Evolutionary conservation across 2,888 invertebrate genomes (phyloP).

Genomic region (Herminia tarsipennalis): DNA sequence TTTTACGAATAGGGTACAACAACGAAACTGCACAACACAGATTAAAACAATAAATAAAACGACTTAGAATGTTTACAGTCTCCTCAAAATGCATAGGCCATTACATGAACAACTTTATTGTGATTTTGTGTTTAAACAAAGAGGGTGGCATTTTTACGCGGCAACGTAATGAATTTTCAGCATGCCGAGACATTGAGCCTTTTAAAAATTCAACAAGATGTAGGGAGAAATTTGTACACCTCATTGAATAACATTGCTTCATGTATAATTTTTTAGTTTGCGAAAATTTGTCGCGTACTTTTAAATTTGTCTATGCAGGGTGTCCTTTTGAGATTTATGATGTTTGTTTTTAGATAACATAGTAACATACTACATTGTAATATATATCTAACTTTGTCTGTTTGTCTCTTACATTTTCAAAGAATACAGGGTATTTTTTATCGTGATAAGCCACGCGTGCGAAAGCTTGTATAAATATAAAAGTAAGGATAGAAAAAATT

Average conservation of each 20-base stretch:
- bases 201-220: constrained; percentile 77
- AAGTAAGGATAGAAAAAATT: no score
- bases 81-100: constrained; percentile 76
- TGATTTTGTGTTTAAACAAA: constrained; percentile 83
- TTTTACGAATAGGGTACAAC: constrained; percentile 14
- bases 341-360: no score
- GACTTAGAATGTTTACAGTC: constrained; percentile 42
- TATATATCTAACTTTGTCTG: no score
- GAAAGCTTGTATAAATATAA: no score
- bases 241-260: constrained; percentile 83
- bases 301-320: no score
- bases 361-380: no score
- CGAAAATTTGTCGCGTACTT: constrained; percentile 54
- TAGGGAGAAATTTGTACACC: constrained; percentile 71
- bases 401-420: no score
- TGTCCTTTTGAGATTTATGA: no score
- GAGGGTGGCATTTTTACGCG: constrained; percentile 74
- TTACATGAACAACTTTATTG: constrained; percentile 79
- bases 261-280: constrained; percentile 77
- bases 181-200: constrained; percentile 64
- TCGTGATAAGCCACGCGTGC: no score
- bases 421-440: no score
- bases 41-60: constrained; percentile 65
- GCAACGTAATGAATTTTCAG: constrained; percentile 75
- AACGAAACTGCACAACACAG: constrained; percentile 19